phyloP scores from a whole-genome alignment of 2,113 vertebrate genomes.

The Rhabdornis inornatus region DNA sequence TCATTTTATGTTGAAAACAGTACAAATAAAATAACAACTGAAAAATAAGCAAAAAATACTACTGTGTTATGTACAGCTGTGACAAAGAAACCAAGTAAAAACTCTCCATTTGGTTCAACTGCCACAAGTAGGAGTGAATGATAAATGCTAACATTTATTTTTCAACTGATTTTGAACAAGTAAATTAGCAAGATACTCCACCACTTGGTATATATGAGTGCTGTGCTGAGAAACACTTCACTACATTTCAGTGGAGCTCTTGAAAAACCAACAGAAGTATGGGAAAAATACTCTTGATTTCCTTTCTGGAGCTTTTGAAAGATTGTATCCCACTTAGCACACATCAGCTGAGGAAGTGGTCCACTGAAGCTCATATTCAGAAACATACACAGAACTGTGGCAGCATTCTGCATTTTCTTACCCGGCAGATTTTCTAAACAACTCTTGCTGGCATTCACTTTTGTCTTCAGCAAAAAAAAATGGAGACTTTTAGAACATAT shows the following conservation, averaged over 20 bases:
- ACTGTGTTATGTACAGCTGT: neutral
- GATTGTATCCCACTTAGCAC: neutral
- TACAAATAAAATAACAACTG: neutral
- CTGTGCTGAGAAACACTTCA: neutral
- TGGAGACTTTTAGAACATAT: neutral
- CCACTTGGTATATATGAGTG: neutral
- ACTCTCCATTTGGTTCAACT: neutral
- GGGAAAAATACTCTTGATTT: neutral
- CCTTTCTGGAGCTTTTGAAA: neutral
- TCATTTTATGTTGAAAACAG: neutral
- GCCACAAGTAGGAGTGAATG: neutral
- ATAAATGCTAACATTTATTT: neutral
- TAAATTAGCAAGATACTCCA: neutral
- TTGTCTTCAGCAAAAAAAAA: neutral
- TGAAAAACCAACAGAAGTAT: neutral
- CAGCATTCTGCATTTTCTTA: neutral
- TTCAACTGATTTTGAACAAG: neutral
- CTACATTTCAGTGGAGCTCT: neutral
- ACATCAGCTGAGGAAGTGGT: neutral
- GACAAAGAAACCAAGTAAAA: neutral
- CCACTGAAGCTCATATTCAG: neutral
- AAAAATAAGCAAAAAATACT: neutral
- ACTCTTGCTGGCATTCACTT: neutral
- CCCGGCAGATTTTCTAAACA: neutral
- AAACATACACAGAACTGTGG: neutral